A percentile compares a stretch with the other conserved stretches of the same genome.
phyloP scores from a whole-genome alignment of 2,888 invertebrate genomes.

The Nephrotoma flavescens region DNA sequence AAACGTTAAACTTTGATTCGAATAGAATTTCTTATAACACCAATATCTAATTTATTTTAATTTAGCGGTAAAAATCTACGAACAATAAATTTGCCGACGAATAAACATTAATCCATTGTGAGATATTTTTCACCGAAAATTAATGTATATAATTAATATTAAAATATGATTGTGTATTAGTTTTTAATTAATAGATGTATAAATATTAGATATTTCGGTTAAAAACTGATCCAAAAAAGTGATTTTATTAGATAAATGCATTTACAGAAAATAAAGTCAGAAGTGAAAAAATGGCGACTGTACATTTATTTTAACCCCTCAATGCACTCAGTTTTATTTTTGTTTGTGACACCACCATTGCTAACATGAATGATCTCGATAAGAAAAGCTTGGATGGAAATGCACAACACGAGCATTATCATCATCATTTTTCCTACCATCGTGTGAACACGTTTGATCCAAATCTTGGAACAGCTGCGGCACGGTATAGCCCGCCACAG shows the following conservation, averaged over 20 bases:
- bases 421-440: slow-evolving; percentile 7
- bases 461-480: slow-evolving; percentile 4
- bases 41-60: background rate
- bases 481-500: slow-evolving; percentile 3
- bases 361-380: background rate
- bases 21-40: background rate
- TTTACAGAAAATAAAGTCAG: background rate
- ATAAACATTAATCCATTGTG: background rate
- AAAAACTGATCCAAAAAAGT: background rate
- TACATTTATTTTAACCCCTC: background rate
- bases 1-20: background rate
- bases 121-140: background rate
- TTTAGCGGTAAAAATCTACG: background rate
- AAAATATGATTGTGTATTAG: background rate
- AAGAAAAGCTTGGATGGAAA: background rate
- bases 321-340: background rate
- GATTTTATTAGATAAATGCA: background rate
- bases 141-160: background rate
- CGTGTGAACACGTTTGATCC: slow-evolving; percentile 8
- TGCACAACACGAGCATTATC: background rate
- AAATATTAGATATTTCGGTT: background rate
- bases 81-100: background rate
- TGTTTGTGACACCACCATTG: background rate
- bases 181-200: too few species aligned
- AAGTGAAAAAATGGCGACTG: background rate